phyloP scores from a whole-genome alignment of 2,113 vertebrate species.

The Otus sunia region DNA sequence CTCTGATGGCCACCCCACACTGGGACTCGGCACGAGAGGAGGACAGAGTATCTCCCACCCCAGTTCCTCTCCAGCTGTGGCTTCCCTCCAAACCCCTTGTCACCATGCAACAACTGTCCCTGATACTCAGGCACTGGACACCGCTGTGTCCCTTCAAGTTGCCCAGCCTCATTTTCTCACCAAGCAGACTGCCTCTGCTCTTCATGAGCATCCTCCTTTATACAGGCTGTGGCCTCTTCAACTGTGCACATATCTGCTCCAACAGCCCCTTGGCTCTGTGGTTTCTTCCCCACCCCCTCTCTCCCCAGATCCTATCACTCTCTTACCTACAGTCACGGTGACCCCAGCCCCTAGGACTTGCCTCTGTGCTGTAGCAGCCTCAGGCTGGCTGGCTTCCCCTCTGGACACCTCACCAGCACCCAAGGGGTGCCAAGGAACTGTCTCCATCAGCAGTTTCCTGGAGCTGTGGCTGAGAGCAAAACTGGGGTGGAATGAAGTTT shows the following conservation, averaged over 20 bases:
- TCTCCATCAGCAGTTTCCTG: neutral
- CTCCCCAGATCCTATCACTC: rapidly evolving
- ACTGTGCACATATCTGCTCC: neutral
- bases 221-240: neutral
- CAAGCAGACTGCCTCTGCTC: neutral
- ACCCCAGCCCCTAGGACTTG: neutral
- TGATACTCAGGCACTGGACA: neutral
- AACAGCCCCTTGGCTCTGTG: neutral
- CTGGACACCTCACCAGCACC: neutral
- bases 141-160: neutral
- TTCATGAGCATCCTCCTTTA: neutral
- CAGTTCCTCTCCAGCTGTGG: neutral
- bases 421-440: neutral
- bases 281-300: neutral
- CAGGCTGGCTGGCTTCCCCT: neutral
- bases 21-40: neutral
- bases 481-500: neutral
- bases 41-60: too few relatives aligned
- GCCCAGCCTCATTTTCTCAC: neutral
- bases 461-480: neutral
- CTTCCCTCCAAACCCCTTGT: neutral
- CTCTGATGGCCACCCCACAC: neutral
- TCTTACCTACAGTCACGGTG: neutral
- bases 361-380: neutral
- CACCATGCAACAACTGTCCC: neutral